phyloP scores from a whole-genome alignment of 2,888 invertebrate genomes.

The Cephus runcator region DNA sequence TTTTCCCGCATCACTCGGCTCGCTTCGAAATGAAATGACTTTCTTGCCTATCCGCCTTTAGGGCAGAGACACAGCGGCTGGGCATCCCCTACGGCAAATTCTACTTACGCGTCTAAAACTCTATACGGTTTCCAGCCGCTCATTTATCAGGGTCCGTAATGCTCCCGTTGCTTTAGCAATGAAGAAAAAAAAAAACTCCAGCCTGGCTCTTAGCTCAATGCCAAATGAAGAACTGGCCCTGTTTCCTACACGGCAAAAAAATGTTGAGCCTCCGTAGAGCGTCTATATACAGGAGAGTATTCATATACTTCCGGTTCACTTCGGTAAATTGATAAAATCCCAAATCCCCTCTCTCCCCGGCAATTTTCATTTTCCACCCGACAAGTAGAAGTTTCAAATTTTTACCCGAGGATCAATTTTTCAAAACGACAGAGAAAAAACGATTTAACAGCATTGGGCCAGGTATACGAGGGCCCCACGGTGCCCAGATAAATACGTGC shows the following conservation, averaged over 20 bases:
- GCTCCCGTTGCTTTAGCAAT: not conserved
- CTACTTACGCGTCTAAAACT: not conserved
- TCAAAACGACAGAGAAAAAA: not conserved
- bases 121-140: not conserved
- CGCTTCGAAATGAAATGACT: constrained; percentile 4
- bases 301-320: not conserved
- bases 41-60: not conserved
- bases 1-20: constrained; percentile 16
- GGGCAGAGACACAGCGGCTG: not conserved
- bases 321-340: not conserved
- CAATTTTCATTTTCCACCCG: not conserved
- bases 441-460: not conserved
- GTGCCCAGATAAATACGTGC: constrained; percentile 1
- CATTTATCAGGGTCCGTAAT: constrained; percentile 2
- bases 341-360: not conserved
- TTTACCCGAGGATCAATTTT: not conserved
- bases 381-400: not conserved
- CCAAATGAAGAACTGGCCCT: not conserved
- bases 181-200: not conserved
- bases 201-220: not conserved
- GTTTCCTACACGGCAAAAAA: not conserved
- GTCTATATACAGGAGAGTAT: not conserved
- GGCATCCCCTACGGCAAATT: not conserved
- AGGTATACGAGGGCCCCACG: not conserved
- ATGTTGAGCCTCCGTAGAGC: not conserved